Evolutionary conservation across 2,113 vertebrate genomes (phyloP), one percentile per base, ranked within the genome.

Genomic region (Tricholaema leucomelas): DNA sequence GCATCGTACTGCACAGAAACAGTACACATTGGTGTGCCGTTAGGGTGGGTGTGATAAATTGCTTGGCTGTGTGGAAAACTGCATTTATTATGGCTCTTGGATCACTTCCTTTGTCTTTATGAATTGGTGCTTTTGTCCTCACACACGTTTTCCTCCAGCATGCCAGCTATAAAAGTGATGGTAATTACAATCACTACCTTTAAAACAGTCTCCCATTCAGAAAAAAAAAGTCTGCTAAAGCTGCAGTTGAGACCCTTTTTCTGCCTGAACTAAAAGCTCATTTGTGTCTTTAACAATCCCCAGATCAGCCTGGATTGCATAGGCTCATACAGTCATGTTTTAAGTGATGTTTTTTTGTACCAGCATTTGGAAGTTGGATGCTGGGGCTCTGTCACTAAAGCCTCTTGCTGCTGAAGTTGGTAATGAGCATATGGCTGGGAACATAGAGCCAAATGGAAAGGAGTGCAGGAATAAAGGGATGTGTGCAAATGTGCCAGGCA

Each of bases 1-100:
- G 8, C 19, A 0, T 30, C 33, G 31, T 5, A 4, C 16, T 20
- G 52, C 5, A 1, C 2, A 19, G 48, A 28, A 35, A 6, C 17
- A 20, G 12, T 15, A 4, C 1, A 0, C 11, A 1, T 9, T 3
- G 35, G 30, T 23, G 1, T 55, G 2, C 40, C 6, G 0, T 31
- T 40, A 44, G 65, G 16, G 4, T 27, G 28, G 58, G 7, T 1
- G 0, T 7, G 30, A 54, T 27, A 30, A 84, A 35, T 28, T 7
- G n/a, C 50, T 9, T 3, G 69, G 35, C 81, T 17, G 8, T 2
- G 31, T 69, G 67, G 72, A 24, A 81, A 80, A 16, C 18, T 18
- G 15, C 67, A 23, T 76, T 87, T 48, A 11, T 71, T 71, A 12
- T 2, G 20, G 46, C 8, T 31, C 44, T 54, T 5, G 10, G 15